Evolutionary conservation across 2,113 vertebrate species (phyloP).

Genomic region (Pampusana beccarii): DNA sequence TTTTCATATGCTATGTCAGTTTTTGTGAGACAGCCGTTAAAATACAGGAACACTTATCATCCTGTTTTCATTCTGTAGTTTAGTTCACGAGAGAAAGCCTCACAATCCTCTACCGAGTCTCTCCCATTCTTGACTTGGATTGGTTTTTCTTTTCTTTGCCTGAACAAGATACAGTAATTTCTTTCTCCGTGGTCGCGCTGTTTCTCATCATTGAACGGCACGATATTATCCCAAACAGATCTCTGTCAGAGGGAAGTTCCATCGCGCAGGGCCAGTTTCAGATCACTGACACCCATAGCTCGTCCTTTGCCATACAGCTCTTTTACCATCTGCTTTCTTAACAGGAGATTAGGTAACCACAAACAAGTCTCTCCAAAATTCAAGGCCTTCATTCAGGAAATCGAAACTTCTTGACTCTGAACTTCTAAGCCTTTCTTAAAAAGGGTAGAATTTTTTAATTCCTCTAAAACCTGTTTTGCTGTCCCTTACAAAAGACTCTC

Average conservation of each 20-base stretch:
- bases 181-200: not conserved
- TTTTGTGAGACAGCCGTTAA: not conserved
- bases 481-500: slow-evolving; percentile 43
- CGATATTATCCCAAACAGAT: too few species aligned
- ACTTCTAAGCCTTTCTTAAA: not conserved
- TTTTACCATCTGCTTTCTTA: not conserved
- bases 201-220: not conserved
- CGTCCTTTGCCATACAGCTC: not conserved
- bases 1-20: not conserved
- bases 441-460: not conserved
- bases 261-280: accelerated
- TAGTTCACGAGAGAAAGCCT: not conserved
- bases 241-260: not conserved
- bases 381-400: not conserved
- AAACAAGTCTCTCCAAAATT: not conserved
- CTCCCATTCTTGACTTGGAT: not conserved
- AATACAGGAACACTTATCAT: not conserved
- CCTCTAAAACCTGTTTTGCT: not conserved
- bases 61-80: not conserved
- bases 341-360: not conserved
- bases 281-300: not conserved
- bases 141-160: not conserved
- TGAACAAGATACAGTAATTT: not conserved
- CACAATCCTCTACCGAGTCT: not conserved
- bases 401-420: not conserved